Evolutionary conservation across 1,140 invertebrate species (phyloP).

Genomic region (Cephus cinctus): DNA sequence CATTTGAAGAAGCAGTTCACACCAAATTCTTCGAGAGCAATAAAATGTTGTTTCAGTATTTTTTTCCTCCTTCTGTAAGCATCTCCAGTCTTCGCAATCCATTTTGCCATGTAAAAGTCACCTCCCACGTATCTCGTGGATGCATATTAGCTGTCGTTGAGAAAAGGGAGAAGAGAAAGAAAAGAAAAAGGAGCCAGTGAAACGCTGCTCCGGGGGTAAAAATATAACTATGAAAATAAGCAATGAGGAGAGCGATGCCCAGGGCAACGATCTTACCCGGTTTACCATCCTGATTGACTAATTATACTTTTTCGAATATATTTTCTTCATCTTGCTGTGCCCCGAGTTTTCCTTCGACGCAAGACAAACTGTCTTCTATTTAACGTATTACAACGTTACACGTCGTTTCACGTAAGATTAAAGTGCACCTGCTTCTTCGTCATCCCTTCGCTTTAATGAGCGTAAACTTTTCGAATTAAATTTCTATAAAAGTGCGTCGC

Average conservation of each 20-base stretch:
- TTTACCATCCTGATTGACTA: background rate
- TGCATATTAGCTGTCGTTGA: too few relatives aligned
- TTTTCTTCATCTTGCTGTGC: background rate
- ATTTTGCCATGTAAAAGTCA: too few relatives aligned
- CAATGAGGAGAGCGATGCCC: conserved; percentile 13
- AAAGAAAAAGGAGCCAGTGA: conserved; percentile 1
- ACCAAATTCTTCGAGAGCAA: too few relatives aligned
- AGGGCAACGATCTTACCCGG: conserved; percentile 1
- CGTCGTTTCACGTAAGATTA: background rate
- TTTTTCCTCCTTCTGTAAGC: too few relatives aligned
- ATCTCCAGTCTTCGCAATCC: too few relatives aligned
- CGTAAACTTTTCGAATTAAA: background rate
- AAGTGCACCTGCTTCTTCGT: background rate
- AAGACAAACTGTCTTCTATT: too few relatives aligned
- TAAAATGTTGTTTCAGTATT: too few relatives aligned
- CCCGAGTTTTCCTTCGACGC: background rate
- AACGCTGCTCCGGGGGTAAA: conserved; percentile 23
- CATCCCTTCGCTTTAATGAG: background rate
- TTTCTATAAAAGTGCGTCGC: too few relatives aligned
- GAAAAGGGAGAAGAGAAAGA: too few relatives aligned
- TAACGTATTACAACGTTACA: too few relatives aligned
- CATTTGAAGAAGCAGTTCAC: too few relatives aligned
- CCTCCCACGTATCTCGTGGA: too few relatives aligned
- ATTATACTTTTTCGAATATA: background rate
- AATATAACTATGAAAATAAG: conserved; percentile 35